Conservation (phyloP, 2,113 vertebrate species). For the Podarcis raffonei region DNA sequence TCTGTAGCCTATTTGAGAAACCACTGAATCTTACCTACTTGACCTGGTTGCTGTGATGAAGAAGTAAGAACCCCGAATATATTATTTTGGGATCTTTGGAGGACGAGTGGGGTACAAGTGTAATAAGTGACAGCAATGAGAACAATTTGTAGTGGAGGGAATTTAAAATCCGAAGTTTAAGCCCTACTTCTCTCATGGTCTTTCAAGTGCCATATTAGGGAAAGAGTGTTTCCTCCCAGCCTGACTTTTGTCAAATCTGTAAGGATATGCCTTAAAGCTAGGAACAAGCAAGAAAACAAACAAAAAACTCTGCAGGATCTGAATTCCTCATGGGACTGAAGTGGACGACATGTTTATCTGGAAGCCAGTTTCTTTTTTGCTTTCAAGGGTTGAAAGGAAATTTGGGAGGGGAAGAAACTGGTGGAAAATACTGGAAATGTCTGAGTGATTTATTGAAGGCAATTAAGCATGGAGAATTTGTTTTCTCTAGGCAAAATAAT, state of each 20-base stretch:
- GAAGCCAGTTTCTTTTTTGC: background rate
- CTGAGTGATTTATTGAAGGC: slow-evolving; percentile 70
- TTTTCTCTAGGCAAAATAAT: slow-evolving; percentile 64
- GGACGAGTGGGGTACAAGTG: background rate
- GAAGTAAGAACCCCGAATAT: background rate
- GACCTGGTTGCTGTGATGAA: background rate
- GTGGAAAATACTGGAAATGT: slow-evolving; percentile 11
- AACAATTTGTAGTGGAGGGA: background rate
- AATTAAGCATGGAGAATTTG: slow-evolving; percentile 73
- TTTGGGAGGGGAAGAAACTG: slow-evolving; percentile 35
- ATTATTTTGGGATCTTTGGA: background rate
- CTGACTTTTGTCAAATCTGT: slow-evolving; percentile 6
- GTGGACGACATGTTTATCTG: slow-evolving; percentile 1
- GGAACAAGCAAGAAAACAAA: slow-evolving; percentile 4
- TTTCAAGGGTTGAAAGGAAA: slow-evolving; percentile 24
- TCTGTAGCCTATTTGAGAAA: background rate
- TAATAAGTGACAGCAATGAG: background rate
- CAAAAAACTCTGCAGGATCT: background rate
- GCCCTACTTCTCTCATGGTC: background rate
- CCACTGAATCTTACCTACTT: background rate
- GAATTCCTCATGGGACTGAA: background rate
- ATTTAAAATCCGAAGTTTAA: background rate
- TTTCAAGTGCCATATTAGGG: background rate
- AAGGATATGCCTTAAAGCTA: slow-evolving; percentile 4
- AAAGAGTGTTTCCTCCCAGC: background rate